A percentile compares a stretch with the other conserved stretches of the same genome.
These are phyloP conservation scores for Turnix velox DNA, from an alignment of 2,113 vertebrate species.

Conservation along the genomic window DNA sequence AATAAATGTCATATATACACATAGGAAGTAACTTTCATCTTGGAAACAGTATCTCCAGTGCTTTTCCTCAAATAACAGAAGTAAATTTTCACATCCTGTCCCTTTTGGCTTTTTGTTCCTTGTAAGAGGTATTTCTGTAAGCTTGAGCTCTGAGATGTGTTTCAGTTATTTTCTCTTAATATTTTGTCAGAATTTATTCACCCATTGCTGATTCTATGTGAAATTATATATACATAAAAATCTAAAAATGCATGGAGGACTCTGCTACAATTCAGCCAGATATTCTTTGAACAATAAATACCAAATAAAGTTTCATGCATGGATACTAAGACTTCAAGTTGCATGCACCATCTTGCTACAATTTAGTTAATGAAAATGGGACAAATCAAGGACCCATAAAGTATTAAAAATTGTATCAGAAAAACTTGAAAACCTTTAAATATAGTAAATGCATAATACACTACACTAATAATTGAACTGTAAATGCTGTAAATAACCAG, in stretches of 20 bases:
- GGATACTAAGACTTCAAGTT: background rate
- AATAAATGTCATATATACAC: background rate
- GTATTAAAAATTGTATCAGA: background rate
- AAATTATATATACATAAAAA: background rate
- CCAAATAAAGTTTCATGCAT: background rate
- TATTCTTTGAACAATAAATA: too few relatives aligned
- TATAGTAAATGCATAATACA: background rate
- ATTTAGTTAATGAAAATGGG: background rate
- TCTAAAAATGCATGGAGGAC: background rate
- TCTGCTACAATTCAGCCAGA: too few relatives aligned
- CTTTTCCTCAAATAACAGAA: background rate
- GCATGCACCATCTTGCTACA: background rate
- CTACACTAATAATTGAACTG: conserved; percentile 34
- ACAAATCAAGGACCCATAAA: background rate
- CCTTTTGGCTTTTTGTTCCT: background rate
- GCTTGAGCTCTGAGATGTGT: background rate
- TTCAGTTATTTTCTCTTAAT: background rate
- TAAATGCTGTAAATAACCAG: conserved; percentile 69
- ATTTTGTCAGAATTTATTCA: background rate
- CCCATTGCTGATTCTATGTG: background rate
- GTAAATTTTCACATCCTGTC: background rate
- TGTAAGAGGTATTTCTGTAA: background rate
- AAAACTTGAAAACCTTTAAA: background rate
- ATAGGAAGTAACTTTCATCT: background rate
- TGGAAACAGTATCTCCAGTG: background rate